Evolutionary conservation across 2,888 invertebrate species (phyloP).

Genomic region (Leptura quadrifasciata): DNA sequence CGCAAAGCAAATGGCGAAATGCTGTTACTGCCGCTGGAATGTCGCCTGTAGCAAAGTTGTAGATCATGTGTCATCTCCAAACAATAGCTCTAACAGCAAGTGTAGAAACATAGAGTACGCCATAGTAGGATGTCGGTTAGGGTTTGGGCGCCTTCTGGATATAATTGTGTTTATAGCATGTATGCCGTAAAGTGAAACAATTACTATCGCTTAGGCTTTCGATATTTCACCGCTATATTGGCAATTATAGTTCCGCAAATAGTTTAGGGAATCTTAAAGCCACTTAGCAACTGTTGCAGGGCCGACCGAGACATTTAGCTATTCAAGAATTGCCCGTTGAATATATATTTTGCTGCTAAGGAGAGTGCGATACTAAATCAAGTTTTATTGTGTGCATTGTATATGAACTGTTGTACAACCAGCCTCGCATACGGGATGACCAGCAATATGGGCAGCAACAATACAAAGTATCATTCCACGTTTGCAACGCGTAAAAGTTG

Average conservation of each 20-base stretch:
- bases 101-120: slow-evolving; percentile 50
- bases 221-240: slow-evolving; percentile 71
- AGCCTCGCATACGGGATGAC: no score
- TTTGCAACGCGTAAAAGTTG: no score
- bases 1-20: slow-evolving; percentile 12
- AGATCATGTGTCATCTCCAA: slow-evolving; percentile 66
- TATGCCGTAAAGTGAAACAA: slow-evolving; percentile 71
- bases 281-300: slow-evolving; percentile 66
- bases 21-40: slow-evolving; percentile 15
- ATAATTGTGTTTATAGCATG: slow-evolving; percentile 72
- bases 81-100: slow-evolving; percentile 58
- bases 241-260: slow-evolving; percentile 71
- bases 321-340: slow-evolving; percentile 23
- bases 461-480: no score
- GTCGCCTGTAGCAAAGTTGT: slow-evolving; percentile 58
- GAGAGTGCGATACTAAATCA: slow-evolving; percentile 9
- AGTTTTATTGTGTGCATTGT: slow-evolving; percentile 6
- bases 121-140: slow-evolving; percentile 31
- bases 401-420: no score
- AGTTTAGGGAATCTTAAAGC: slow-evolving; percentile 70
- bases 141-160: slow-evolving; percentile 69
- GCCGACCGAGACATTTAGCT: slow-evolving; percentile 1
- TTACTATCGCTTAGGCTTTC: slow-evolving; percentile 72
- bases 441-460: no score
- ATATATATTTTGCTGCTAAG: slow-evolving; percentile 23